Percentiles rank a stretch among this genome's conserved stretches.
Evolutionary conservation across 2,888 invertebrate genomes (phyloP).

Genomic region (Dichetophora obliterata): DNA sequence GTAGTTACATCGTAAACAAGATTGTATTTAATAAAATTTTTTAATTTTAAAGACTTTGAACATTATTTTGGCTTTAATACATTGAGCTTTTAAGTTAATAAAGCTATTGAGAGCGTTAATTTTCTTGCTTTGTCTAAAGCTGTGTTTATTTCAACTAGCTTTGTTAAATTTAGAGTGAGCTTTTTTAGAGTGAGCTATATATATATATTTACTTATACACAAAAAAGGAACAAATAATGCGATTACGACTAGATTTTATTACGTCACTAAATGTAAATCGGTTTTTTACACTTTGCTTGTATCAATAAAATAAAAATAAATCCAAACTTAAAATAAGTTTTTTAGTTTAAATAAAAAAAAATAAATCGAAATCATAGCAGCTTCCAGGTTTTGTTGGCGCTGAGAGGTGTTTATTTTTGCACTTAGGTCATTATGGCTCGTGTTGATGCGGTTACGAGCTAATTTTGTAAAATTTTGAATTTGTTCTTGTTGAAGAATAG

Average conservation of each 20-base stretch:
- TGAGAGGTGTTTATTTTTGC: constrained; percentile 36
- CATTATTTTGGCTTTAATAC: no score
- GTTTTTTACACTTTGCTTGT: constrained; percentile 48
- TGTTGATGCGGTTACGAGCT: constrained; percentile 31
- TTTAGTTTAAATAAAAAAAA: not conserved
- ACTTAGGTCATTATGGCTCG: constrained; percentile 42
- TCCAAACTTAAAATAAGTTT: constrained; percentile 42
- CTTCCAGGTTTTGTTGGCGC: constrained; percentile 3
- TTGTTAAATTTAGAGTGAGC: not conserved
- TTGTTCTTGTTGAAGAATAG: no score
- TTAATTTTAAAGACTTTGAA: no score
- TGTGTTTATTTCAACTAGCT: not conserved
- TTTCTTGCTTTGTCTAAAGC: not conserved
- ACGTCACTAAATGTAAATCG: constrained; percentile 65
- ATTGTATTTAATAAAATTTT: no score
- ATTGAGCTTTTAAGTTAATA: no score
- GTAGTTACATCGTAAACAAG: no score
- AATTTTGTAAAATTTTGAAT: no score
- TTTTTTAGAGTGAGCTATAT: not conserved
- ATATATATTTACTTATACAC: constrained; percentile 57
- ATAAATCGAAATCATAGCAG: no score
- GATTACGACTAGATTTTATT: constrained; percentile 38
- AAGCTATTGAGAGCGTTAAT: not conserved
- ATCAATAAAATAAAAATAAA: constrained; percentile 38
- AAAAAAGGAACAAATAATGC: constrained; percentile 62